These are phyloP conservation scores for Misgurnus mizolepis DNA, from an alignment of 2,113 vertebrate species.

Conservation along the genomic window DNA sequence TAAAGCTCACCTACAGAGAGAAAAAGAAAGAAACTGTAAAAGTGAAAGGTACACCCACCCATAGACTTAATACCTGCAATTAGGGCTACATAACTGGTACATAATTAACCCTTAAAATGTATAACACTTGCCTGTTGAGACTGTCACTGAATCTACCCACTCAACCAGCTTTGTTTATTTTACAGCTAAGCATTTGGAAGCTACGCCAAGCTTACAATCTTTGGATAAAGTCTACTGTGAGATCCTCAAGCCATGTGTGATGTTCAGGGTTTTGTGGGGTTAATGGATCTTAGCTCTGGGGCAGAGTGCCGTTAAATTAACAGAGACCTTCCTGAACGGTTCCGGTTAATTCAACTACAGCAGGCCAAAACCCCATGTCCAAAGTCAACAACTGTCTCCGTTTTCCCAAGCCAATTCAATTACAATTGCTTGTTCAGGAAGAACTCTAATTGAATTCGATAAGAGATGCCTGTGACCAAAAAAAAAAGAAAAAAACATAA, in stretches of 20 bases:
- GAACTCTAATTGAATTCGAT: constrained; percentile 8
- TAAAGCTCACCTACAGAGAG: constrained; percentile 27
- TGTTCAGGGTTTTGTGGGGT: constrained; percentile 22
- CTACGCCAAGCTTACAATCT: not conserved
- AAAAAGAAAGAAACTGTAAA: not conserved
- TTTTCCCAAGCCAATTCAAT: constrained; percentile 33
- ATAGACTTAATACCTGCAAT: constrained; percentile 23
- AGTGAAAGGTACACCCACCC: constrained; percentile 20
- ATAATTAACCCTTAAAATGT: constrained; percentile 35
- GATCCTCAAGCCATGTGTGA: not conserved
- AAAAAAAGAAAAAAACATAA: not conserved
- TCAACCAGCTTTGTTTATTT: not conserved
- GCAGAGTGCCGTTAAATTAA: constrained; percentile 47
- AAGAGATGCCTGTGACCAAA: not conserved
- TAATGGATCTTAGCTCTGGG: constrained; percentile 44
- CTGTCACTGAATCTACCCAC: not conserved
- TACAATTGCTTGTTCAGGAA: constrained; percentile 17
- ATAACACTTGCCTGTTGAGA: not conserved
- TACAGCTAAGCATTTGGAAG: constrained; percentile 3
- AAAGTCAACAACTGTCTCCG: constrained; percentile 45
- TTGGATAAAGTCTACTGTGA: not conserved
- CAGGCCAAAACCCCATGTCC: not conserved
- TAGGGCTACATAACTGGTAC: constrained; percentile 20
- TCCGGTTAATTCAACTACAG: constrained; percentile 40
- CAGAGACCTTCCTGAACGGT: constrained; percentile 38